These are phyloP conservation scores for Sinosuthora webbiana DNA, from an alignment of 2,113 vertebrate species.

Conservation along the genomic window DNA sequence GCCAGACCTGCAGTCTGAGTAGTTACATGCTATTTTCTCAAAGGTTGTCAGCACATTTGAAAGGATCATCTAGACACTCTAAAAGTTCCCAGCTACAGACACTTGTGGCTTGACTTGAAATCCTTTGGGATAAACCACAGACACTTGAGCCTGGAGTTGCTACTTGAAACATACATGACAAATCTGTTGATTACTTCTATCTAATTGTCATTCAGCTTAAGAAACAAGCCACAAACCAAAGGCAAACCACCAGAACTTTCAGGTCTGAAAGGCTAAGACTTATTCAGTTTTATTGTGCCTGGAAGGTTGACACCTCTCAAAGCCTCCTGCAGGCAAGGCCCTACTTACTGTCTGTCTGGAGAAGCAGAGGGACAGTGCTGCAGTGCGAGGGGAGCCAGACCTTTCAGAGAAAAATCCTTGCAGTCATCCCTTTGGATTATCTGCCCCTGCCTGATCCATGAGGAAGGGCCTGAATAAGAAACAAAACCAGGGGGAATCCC, in stretches of 20 bases:
- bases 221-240: not conserved
- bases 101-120: slow-evolving; percentile 11
- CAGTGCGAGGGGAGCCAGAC: not conserved
- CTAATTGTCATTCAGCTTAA: not conserved
- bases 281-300: not conserved
- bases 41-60: not conserved
- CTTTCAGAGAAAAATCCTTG: not conserved
- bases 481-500: not conserved
- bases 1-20: not conserved
- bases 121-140: not conserved
- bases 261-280: not conserved
- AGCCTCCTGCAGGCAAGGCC: not conserved
- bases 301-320: not conserved
- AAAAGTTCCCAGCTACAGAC: not conserved
- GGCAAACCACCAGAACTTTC: not conserved
- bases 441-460: not conserved
- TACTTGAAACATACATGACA: not conserved
- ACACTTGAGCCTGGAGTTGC: not conserved
- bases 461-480: not conserved
- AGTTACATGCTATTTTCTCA: not conserved
- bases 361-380: not conserved
- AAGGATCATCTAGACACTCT: not conserved
- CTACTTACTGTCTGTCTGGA: not conserved
- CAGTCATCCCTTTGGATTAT: not conserved
- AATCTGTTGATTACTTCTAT: not conserved